Evolutionary conservation across 2,888 invertebrate genomes (phyloP), one percentile per base, ranked within the genome.

Genomic region (Mamestra brassicae): DNA sequence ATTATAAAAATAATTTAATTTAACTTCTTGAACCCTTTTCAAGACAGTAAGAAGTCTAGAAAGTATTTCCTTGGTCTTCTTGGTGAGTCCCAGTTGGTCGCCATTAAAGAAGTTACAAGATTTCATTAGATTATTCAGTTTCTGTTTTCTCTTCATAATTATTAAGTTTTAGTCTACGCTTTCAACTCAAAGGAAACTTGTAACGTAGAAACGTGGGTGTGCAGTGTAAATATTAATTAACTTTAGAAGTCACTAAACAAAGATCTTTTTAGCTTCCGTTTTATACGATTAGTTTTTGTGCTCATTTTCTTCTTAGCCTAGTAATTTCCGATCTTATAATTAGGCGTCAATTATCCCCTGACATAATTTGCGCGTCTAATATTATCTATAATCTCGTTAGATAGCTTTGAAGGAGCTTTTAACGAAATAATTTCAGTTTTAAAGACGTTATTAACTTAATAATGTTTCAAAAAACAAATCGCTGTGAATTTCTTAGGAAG

Each of bases 91-190:
- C 84, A 86, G 74, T 76, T 84, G 77, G 84, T 71, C 79, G 85
- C 82, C 81, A 85, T 83, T 85, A 82, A n/a, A 47, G 66, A 85
- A 86, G 79, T 83, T 85, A 54, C 85, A 78, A 77, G 83, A 84
- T 86, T 87, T 81, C 74, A 83, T 78, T 71, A 81, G 83, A 84
- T 89, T 89, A 86, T 82, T 66, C 74, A 78, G 83, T 81, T 81
- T 81, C 71, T 85, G 79, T 78, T 83, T 77, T 76, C 78, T 71
- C 76, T 76, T 86, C 81, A 82, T 87, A 85, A 80, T 76, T 76
- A 80, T 76, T 76, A 76, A 79, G 76, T 78, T 84, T 17, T 26
- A 72, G 54, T 55, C 8, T 57, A 61, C 66, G 50, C 55, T 83
- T 62, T 13, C 17, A 57, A 67, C 55, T 80, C 65, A 71, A 71